Evolutionary conservation across 2,113 vertebrate species (phyloP), one percentile per base, ranked within the genome.

Genomic region (Hippoglossus stenolepis): DNA sequence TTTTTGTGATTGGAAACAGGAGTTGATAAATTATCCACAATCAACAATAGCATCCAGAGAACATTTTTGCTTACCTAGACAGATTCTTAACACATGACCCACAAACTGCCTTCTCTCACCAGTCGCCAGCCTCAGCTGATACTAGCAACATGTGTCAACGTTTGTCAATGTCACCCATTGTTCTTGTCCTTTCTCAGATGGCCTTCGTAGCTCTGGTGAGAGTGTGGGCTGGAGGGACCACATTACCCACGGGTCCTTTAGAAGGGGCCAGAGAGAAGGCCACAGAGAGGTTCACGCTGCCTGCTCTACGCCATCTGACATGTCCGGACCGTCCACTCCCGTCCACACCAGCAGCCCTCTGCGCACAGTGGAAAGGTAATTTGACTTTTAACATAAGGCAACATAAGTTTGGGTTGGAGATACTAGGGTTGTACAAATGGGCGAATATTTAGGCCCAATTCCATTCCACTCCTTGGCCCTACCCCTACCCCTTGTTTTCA

Each of bases 281-380:
- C 40, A 51, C 17, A 51, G 85, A 80, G 94, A 96, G 0, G 79
- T 73, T 26, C 93, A 87, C 2, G 89, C 84, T n/a, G 61, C 89
- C 2, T 95, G 91, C 72, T 93, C 93, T 56, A 92, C 94, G 1
- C 88, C 94, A 1, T 94, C 95, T 0, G 95, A 95, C 68, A 81
- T 94, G 71, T 95, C 96, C 3, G 95, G 92, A 56, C 91, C 95
- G 0, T 83, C 96, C 63, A 95, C 94, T 0, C 95, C 96, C 0
- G 92, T 96, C 58, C 96, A 95, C 82, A 96, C 94, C 83, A 96
- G 96, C 93, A 97, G 96, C 73, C 96, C 96, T 0, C 82, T 96
- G 24, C 92, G 93, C 75, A 89, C 93, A 65, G 94, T 93, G 79
- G 95, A 96, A 47, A 96, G 96, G 96, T 96, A 92, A 21, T 14